These are phyloP conservation scores for Tokudaia tokunoshimensis DNA, from an alignment of 2,797 vertebrate genomes.

Conservation along the genomic window DNA sequence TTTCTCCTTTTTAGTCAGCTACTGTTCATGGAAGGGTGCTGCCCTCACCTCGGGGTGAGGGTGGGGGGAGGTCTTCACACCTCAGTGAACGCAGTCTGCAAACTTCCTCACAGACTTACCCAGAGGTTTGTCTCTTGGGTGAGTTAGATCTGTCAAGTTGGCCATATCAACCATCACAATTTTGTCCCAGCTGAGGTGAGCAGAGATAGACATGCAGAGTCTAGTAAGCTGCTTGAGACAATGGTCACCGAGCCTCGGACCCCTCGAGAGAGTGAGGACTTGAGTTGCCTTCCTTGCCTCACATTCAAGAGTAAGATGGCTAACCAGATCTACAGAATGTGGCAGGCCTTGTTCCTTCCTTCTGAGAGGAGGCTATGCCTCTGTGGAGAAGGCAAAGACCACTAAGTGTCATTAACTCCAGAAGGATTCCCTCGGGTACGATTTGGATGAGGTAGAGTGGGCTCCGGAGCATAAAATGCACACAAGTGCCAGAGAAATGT, in stretches of 20 bases:
- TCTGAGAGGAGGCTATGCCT: neutral
- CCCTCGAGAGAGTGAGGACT: neutral
- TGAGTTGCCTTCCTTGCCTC: neutral
- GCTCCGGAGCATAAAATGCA: neutral
- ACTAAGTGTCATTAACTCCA: neutral
- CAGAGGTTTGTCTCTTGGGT: neutral
- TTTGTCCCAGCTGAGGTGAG: neutral
- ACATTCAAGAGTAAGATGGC: neutral
- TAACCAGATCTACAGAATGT: neutral
- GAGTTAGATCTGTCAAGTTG: neutral
- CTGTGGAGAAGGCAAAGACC: neutral
- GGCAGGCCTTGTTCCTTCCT: neutral
- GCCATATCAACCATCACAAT: neutral
- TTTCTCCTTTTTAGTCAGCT: neutral
- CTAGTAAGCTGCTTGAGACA: neutral
- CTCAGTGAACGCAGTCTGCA: neutral
- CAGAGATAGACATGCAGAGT: neutral
- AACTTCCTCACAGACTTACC: neutral
- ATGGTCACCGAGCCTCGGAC: neutral
- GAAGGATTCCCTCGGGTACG: neutral
- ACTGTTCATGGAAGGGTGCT: neutral
- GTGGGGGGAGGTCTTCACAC: neutral
- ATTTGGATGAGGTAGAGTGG: neutral
- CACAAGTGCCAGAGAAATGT: neutral
- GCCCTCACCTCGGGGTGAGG: neutral